These are phyloP conservation scores for Notoglanidium macrostoma DNA, from an alignment of 2,797 vertebrate genomes.

Conservation along the genomic window DNA sequence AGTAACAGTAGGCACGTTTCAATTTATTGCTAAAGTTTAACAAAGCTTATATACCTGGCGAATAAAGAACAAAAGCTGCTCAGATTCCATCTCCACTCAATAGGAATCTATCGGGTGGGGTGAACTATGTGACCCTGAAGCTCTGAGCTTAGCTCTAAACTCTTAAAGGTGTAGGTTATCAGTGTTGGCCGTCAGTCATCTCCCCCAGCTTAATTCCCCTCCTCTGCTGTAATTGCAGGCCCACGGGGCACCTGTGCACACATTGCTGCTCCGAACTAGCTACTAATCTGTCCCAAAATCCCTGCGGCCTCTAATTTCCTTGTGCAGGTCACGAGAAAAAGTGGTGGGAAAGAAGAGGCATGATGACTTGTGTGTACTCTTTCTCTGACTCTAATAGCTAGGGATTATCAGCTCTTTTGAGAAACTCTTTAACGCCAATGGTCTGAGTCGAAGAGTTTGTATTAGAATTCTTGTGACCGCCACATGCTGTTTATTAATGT, in stretches of 20 bases:
- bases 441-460: not conserved
- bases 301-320: slow-evolving; percentile 44
- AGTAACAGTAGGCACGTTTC: not conserved
- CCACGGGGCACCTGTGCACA: slow-evolving; percentile 42
- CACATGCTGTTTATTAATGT: not conserved
- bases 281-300: slow-evolving; percentile 49
- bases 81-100: not conserved
- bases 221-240: slow-evolving; percentile 34
- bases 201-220: slow-evolving; percentile 30
- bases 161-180: slow-evolving; percentile 52
- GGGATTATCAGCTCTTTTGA: slow-evolving; percentile 26
- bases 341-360: slow-evolving; percentile 29
- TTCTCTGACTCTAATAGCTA: slow-evolving; percentile 24
- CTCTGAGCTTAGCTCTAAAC: slow-evolving; percentile 16
- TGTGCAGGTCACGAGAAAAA: slow-evolving; percentile 35
- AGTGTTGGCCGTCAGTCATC: slow-evolving; percentile 47
- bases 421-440: not conserved
- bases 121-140: slow-evolving; percentile 43
- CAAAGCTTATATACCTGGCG: too few species aligned
- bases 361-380: slow-evolving; percentile 21
- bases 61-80: slow-evolving; percentile 1
- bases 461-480: not conserved
- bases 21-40: not conserved
- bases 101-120: not conserved
- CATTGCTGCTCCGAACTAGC: slow-evolving; percentile 33